Evolutionary conservation across 2,888 invertebrate genomes (phyloP), one percentile per base, ranked within the genome.

Genomic region (Mythimna vitellina): DNA sequence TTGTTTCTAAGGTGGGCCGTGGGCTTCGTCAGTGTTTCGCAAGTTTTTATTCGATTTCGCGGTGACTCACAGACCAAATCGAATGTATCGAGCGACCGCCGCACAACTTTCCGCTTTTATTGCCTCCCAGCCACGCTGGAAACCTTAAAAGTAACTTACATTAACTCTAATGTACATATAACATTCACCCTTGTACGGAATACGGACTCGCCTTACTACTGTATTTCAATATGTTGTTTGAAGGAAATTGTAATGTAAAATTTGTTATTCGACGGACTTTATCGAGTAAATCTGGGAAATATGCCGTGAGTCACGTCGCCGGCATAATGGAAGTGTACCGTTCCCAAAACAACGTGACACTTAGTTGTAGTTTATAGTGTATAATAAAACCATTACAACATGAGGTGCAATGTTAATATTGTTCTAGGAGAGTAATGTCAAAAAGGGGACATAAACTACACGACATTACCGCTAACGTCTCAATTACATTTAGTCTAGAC

Each of bases 21-120:
- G 65, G 38, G 66, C 73, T 32, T 56, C 60, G 49, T 61, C 38
- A 65, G 76, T 86, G 87, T 91, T 92, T 91, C 85, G 88, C 89
- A 91, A 93, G 89, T 90, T 89, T 85, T 88, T 89, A 89, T 86
- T 81, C 86, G 86, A 87, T 90, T 89, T 88, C 78, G 83, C 70
- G 70, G 89, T 93, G 93, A 93, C 85, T 93, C 93, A 93, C 86
- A 81, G 79, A 69, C 84, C 86, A 88, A 88, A 92, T 87, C 89
- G 89, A 90, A 90, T 88, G 88, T 91, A 89, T 89, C 88, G 89
- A 87, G 84, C 85, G 85, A 76, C 83, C 81, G 79, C 70, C 54
- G 71, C 69, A 78, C 80, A 90, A 92, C 88, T 91, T 91, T 87
- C 80, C 78, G 85, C 87, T 86, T 91, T 93, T 93, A 92, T 91